These are phyloP conservation scores for Chrysolina oricalcia DNA, from an alignment of 2,888 invertebrate species.

Conservation along the genomic window DNA sequence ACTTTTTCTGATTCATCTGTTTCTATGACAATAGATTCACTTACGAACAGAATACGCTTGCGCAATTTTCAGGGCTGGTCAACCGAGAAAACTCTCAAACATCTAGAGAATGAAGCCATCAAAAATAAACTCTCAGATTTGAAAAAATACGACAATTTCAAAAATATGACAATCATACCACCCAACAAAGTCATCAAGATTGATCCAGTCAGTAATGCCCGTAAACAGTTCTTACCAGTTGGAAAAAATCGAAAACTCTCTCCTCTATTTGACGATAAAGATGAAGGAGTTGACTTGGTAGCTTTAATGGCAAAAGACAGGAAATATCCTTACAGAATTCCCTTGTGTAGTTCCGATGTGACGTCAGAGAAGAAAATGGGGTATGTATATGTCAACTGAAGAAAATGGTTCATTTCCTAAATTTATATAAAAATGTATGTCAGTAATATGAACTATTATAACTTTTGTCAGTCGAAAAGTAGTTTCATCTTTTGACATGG, in stretches of 20 bases:
- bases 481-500: too few relatives aligned
- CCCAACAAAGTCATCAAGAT: slow-evolving; percentile 54
- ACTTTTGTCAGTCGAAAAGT: too few relatives aligned
- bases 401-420: too few relatives aligned
- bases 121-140: slow-evolving; percentile 44
- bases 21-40: not conserved
- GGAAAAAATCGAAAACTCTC: slow-evolving; percentile 63
- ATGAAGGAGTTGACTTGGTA: slow-evolving; percentile 83
- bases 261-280: slow-evolving; percentile 65
- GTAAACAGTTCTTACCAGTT: slow-evolving; percentile 54
- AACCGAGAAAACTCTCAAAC: slow-evolving; percentile 66
- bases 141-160: slow-evolving; percentile 51
- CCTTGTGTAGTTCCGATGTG: slow-evolving; percentile 75
- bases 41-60: not conserved
- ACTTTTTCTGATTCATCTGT: too few relatives aligned
- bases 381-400: slow-evolving; percentile 6
- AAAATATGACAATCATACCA: slow-evolving; percentile 43
- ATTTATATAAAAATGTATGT: too few relatives aligned
- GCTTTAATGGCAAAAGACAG: slow-evolving; percentile 82
- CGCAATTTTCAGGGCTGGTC: slow-evolving; percentile 69
- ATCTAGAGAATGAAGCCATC: slow-evolving; percentile 60
- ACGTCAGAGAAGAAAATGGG: slow-evolving; percentile 73
- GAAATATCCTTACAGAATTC: slow-evolving; percentile 74
- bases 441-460: too few relatives aligned
- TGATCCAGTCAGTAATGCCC: slow-evolving; percentile 55